phyloP scores from a whole-genome alignment of 2,888 invertebrate species.

The Scaptomyza caliginosa region DNA sequence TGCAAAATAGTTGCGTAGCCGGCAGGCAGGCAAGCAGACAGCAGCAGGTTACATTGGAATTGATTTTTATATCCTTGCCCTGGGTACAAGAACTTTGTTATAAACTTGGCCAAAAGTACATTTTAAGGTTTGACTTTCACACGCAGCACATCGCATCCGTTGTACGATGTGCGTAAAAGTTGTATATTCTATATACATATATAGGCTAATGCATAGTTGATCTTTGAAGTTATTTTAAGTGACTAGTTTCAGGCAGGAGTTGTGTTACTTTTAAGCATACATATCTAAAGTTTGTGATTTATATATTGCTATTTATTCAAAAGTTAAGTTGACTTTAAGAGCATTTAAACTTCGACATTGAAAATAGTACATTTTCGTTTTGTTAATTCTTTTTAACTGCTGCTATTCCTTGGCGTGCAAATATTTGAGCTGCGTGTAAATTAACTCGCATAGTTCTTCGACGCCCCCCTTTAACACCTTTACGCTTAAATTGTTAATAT shows the following conservation, averaged over 20 bases:
- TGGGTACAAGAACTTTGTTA: slow-evolving; percentile 33
- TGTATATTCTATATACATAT: not conserved
- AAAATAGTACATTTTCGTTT: not conserved
- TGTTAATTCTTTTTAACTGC: slow-evolving; percentile 58
- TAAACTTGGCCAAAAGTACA: slow-evolving; percentile 13
- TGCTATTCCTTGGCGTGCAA: slow-evolving; percentile 56
- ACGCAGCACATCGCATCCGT: not conserved
- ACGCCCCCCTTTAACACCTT: slow-evolving; percentile 68
- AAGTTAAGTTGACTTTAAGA: no score
- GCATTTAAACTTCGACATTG: slow-evolving; percentile 19
- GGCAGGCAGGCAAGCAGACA: slow-evolving; percentile 35
- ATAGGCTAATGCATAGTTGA: not conserved
- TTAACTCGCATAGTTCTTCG: slow-evolving; percentile 70
- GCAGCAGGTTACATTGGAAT: slow-evolving; percentile 65
- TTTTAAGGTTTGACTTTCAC: not conserved
- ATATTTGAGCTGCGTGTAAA: slow-evolving; percentile 76
- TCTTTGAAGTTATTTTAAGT: not conserved
- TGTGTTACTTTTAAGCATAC: not conserved
- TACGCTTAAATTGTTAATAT: slow-evolving; percentile 74
- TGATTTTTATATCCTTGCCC: slow-evolving; percentile 57
- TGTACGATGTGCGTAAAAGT: not conserved
- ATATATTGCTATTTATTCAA: not conserved
- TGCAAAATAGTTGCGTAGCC: slow-evolving; percentile 76
- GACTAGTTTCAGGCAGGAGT: not conserved
- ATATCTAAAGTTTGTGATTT: not conserved